A percentile compares a stretch with the other conserved stretches of the same genome.
Evolutionary conservation across 2,113 vertebrate genomes (phyloP).

Genomic region (Lasiurus cinereus): DNA sequence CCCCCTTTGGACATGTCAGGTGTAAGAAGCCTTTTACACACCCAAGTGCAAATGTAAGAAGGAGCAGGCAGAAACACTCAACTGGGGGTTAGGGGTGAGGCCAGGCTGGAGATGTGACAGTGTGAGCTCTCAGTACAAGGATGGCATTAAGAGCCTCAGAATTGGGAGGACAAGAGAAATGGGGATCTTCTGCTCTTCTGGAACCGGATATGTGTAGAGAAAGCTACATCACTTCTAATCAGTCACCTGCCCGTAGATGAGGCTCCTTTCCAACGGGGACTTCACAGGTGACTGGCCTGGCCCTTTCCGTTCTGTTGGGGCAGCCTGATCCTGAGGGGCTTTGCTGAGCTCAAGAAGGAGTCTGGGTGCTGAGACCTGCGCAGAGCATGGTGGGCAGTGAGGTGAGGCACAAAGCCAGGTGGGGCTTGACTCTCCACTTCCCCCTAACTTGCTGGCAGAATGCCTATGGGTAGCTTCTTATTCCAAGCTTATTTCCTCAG

Average conservation of each 20-base stretch:
- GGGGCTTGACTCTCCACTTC: not conserved
- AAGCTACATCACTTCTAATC: not conserved
- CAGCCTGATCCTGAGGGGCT: not conserved
- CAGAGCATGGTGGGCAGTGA: rapidly evolving
- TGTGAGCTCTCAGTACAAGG: not conserved
- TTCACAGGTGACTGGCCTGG: not conserved
- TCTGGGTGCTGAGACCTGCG: rapidly evolving
- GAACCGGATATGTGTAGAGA: not conserved
- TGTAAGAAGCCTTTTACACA: not conserved
- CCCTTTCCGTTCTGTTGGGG: not conserved
- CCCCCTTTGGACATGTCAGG: not conserved
- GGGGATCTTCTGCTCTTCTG: not conserved
- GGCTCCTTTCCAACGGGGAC: not conserved
- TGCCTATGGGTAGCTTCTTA: not conserved
- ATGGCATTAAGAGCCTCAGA: not conserved
- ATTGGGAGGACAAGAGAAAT: not conserved
- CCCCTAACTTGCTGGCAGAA: not conserved
- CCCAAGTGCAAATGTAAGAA: not conserved
- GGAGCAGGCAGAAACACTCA: not conserved
- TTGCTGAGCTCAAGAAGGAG: not conserved
- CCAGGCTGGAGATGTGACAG: not conserved
- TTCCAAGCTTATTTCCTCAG: not conserved
- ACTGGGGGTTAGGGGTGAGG: not conserved
- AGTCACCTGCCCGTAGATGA: too few species aligned
- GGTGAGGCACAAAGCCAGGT: rapidly evolving